These are phyloP conservation scores for Eudyptes chrysolophus DNA, from an alignment of 2,113 vertebrate species.

Conservation along the genomic window DNA sequence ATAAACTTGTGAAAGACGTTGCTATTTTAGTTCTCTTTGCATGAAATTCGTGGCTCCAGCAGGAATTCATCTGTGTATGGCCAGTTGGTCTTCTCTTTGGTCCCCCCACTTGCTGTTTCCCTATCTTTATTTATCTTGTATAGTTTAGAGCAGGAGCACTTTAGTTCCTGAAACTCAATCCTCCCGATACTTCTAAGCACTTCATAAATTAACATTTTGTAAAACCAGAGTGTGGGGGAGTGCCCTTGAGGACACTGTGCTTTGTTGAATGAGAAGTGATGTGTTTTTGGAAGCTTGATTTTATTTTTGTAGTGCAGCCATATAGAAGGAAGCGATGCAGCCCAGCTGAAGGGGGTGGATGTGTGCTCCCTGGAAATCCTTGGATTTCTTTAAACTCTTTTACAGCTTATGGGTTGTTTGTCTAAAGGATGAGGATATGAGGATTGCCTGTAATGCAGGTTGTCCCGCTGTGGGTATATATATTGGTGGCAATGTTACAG, in stretches of 20 bases:
- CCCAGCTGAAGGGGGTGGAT: neutral
- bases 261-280: neutral
- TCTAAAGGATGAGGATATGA: neutral
- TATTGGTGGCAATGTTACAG: neutral
- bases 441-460: neutral
- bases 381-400: neutral
- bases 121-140: neutral
- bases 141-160: neutral
- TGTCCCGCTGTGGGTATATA: neutral
- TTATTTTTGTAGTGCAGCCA: neutral
- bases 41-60: neutral
- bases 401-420: neutral
- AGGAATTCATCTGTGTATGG: neutral
- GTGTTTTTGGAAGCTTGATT: neutral
- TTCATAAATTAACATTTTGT: slow-evolving; percentile 3
- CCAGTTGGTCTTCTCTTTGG: neutral
- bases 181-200: neutral
- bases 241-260: neutral
- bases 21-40: slow-evolving; percentile 13
- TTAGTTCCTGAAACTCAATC: neutral
- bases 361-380: neutral
- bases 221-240: neutral
- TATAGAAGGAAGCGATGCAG: neutral
- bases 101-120: neutral
- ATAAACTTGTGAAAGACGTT: neutral